Evolutionary conservation across 2,888 invertebrate genomes (phyloP).

Genomic region (Coelinius sp.): DNA sequence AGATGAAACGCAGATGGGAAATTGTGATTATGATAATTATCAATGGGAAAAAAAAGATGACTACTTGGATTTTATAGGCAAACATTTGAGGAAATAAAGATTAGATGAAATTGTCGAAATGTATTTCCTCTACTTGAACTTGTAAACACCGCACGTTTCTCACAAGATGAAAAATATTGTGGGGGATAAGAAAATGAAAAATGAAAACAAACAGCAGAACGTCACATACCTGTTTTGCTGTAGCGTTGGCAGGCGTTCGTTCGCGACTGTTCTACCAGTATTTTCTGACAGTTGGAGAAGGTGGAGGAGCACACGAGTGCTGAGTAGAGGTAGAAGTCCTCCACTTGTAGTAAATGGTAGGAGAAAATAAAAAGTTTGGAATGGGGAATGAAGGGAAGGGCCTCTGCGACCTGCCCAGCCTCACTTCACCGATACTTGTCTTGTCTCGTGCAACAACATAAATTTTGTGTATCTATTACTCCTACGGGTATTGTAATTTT

Average conservation of each 20-base stretch:
- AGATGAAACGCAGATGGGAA: background rate
- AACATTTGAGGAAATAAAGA: too few relatives aligned
- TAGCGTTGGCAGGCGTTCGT: constrained; percentile 50
- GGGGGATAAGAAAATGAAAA: background rate
- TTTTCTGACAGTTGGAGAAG: constrained; percentile 23
- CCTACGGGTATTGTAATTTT: background rate
- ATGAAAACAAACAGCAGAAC: background rate
- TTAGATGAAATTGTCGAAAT: background rate
- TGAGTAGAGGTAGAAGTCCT: constrained; percentile 14
- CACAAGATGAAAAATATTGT: background rate
- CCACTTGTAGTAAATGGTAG: constrained; percentile 23
- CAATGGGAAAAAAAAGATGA: background rate
- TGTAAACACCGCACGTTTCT: background rate
- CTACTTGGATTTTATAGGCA: too few relatives aligned
- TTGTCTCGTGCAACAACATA: too few relatives aligned
- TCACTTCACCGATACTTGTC: constrained; percentile 95
- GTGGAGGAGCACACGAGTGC: constrained; percentile 15
- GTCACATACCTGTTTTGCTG: constrained; percentile 8
- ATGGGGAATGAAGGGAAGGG: constrained; percentile 96
- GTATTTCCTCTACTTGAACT: background rate
- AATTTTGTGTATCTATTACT: constrained; percentile 71
- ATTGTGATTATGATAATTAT: background rate
- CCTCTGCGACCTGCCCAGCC: constrained; percentile 90
- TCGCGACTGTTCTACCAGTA: constrained; percentile 11
- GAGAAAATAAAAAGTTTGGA: constrained; percentile 75